Evolutionary conservation across 1,140 invertebrate genomes (phyloP).

Genomic region (Metopolophium dirhodum): DNA sequence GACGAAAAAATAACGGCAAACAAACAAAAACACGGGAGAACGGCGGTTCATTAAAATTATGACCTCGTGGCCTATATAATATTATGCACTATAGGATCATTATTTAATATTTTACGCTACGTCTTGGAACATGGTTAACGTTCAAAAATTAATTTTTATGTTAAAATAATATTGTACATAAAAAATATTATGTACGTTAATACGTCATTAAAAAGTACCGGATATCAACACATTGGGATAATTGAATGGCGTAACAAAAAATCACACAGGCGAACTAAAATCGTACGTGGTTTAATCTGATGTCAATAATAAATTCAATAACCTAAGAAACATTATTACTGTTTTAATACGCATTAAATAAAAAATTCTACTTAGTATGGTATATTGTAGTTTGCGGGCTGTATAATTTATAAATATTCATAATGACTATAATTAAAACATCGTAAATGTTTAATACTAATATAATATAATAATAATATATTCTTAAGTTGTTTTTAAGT

Average conservation of each 20-base stretch:
- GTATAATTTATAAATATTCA: not conserved
- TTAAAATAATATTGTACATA: not conserved
- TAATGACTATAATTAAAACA: not conserved
- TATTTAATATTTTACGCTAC: not conserved
- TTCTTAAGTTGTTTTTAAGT: not conserved
- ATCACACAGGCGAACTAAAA: not conserved
- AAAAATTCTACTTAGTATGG: not conserved
- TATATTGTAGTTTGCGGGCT: not conserved
- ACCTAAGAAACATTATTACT: not conserved
- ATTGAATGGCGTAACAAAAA: not conserved
- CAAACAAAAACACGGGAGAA: not conserved
- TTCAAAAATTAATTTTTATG: not conserved
- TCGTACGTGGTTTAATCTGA: not conserved
- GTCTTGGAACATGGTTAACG: not conserved
- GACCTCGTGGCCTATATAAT: not conserved
- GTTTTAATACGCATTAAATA: not conserved
- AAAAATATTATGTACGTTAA: not conserved
- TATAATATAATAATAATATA: conserved; percentile 8
- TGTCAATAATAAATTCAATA: not conserved
- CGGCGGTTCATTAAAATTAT: not conserved
- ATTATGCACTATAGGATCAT: not conserved
- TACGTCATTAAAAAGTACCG: not conserved
- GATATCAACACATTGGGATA: too few species aligned
- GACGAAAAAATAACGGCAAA: too few species aligned
- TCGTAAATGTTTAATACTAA: not conserved